Evolutionary conservation across 2,797 vertebrate genomes (phyloP), one percentile per base, ranked within the genome.

Genomic region (Rhodeus uyekii): DNA sequence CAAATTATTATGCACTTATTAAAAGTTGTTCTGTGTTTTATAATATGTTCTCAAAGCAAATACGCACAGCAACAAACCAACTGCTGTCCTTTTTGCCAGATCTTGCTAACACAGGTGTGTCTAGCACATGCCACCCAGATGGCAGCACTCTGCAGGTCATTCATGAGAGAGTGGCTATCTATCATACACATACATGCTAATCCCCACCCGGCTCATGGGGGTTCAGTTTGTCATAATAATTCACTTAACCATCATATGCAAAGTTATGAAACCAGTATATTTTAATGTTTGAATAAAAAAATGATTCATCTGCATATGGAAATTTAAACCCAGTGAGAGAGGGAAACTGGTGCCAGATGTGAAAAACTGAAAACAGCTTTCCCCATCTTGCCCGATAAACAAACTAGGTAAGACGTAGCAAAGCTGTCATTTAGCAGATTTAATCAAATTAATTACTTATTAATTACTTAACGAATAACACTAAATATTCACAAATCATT

Each of bases 271-370:
- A 38, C 5, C 24, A 29, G 4, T 29, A 19, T 8, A 60, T 44
- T 27, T 38, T 29, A 42, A 71, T 42, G 24, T 44, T 64, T 27
- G 8, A 18, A 9, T 53, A 65, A 76, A 63, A 22, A 32, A 42
- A 46, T n/a, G 42, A 69, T 69, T 55, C 29, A 32, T 38, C 34
- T 46, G 44, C 63, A 67, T 39, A 53, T 50, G 22, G 36, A 64
- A 53, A 64, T 27, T 29, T 64, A 83, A 58, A 36, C 42, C 29
- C 34, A 67, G 32, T 72, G 24, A 64, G 60, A 74, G 36, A 39
- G 53, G 60, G 79, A 80, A 85, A 71, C 83, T 82, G 53, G 65
- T 69, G 63, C 65, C 83, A 88, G 80, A 84, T 84, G 85, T 73
- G 81, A 60, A 75, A 44, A 77, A 44, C 34, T 38, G 81, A 71